Evolutionary conservation across 2,797 vertebrate species (phyloP), one percentile per base, ranked within the genome.

Genomic region (Phrynocephalus guinanensis): DNA sequence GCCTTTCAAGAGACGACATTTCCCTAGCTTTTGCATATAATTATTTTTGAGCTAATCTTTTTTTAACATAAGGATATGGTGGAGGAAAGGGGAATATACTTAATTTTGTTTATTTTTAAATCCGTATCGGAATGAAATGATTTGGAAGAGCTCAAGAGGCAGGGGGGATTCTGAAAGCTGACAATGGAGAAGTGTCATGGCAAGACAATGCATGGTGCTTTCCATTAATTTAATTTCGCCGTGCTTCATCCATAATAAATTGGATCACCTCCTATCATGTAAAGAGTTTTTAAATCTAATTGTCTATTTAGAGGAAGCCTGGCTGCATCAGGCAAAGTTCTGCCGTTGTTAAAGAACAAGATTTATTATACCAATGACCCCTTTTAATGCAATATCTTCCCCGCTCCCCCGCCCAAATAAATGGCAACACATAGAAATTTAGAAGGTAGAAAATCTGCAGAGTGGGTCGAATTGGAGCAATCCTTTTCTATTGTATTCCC

Each of bases 261-360:
- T 85, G 89, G 89, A 91, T 89, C 33, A 71, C 20, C 68, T 30
- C 0, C 1, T 0, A 0, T 86, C 87, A 86, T 33, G 86, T 84
- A 5, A 73, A 87, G n/a, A 80, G 67, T 38, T 85, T 44, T 81
- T 9, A 52, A 92, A 91, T 72, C 90, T 87, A 22, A 0, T 84
- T 90, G 48, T 70, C 66, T 44, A 15, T 73, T 87, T 56, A 82
- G 38, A 77, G 63, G 66, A 63, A 86, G 81, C 20, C 80, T 0
- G 50, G 18, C 79, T 1, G 77, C 84, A 77, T 87, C 77, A 78
- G 48, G 83, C 0, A 0, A 50, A 81, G 50, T 11, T 75, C 38
- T 50, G 44, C 7, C 56, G 67, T 20, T 84, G 67, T 75, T 66
- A 80, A 24, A 68, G 33, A n/a, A 68, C 50, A 81, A 71, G 78